These are phyloP conservation scores for Zaprionus taronus DNA, from an alignment of 1,140 invertebrate genomes.

Conservation along the genomic window DNA sequence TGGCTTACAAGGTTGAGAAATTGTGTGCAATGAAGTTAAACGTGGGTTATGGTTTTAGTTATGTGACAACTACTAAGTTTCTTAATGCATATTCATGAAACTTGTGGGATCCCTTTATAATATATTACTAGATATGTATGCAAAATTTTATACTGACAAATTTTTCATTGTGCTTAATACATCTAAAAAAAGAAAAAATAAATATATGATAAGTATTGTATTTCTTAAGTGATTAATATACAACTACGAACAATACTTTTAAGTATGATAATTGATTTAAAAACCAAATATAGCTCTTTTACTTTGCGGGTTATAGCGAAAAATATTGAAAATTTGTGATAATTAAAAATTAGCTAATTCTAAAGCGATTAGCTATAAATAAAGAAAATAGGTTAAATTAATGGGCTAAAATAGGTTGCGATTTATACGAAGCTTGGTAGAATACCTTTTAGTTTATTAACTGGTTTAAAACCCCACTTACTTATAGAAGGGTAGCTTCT, in stretches of 20 bases:
- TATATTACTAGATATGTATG: background rate
- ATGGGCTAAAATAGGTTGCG: too few species aligned
- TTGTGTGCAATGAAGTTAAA: background rate
- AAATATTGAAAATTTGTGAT: too few species aligned
- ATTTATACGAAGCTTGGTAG: too few species aligned
- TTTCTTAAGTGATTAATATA: background rate
- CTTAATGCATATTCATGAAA: background rate
- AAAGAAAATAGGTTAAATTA: too few species aligned
- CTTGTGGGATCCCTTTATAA: background rate
- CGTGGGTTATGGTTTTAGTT: background rate
- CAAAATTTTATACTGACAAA: background rate
- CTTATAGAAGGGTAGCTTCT: too few species aligned
- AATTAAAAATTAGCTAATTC: background rate
- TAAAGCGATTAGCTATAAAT: background rate
- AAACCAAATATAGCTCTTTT: too few species aligned
- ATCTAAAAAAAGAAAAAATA: background rate
- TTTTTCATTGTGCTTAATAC: background rate
- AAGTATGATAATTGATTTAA: too few species aligned
- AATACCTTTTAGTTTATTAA: too few species aligned
- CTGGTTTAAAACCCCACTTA: accelerated
- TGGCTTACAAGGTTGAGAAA: background rate
- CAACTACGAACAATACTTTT: background rate
- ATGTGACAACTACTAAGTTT: background rate
- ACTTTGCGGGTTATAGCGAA: too few species aligned
- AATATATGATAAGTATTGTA: too few species aligned